Base-by-base conservation (phyloP, 92 coral and sea anemone genomes). In the Pocillopora grandis region DNA sequence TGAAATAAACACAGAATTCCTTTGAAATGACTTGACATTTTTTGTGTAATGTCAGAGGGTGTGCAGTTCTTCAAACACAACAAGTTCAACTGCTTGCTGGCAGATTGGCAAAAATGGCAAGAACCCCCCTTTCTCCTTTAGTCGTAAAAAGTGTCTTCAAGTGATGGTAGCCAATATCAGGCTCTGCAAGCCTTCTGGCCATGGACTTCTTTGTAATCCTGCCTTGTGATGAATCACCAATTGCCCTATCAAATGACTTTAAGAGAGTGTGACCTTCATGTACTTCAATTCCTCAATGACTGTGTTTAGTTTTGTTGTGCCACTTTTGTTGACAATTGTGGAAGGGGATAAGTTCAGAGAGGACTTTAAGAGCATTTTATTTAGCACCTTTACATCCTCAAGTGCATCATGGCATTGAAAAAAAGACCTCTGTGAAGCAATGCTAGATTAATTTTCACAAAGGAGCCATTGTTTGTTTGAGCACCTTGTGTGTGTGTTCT, bases 311-410 rank as follows among this genome's bases (percentile, higher is more conserved):
- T 60, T 64, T 67, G 72, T 76, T 76, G 88, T 76, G 67, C 80
- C 80, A 66, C 81, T 85, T 64, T 76, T 69, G 83, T 63, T 85
- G 42, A 66, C 76, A 59, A 84, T 84, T 84, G 66, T 81, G 55
- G 88, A 60, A 58, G 55, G 72, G 49, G 83, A 64, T 75, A 66
- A 58, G 12, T 58, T 10, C 62, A 58, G 31, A 27, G 1, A 27
- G 31, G 31, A 27, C 31, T 27, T 27, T 27, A 27, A 27, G 31
- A 27, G 31, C 31, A 27, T 27, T 27, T 27, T 27, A 27, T 27
- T 27, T 27, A 27, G 31, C 31, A 27, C 31, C 31, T 27, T 27
- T 27, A 27, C 31, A 27, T 27, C 31, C 31, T 27, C 31, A 27
- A 27, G 31, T 27, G 31, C 31, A 27, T 27, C 31, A 27, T 27